Conservation (phyloP, 2,113 vertebrate species). For the Perca flavescens region DNA sequence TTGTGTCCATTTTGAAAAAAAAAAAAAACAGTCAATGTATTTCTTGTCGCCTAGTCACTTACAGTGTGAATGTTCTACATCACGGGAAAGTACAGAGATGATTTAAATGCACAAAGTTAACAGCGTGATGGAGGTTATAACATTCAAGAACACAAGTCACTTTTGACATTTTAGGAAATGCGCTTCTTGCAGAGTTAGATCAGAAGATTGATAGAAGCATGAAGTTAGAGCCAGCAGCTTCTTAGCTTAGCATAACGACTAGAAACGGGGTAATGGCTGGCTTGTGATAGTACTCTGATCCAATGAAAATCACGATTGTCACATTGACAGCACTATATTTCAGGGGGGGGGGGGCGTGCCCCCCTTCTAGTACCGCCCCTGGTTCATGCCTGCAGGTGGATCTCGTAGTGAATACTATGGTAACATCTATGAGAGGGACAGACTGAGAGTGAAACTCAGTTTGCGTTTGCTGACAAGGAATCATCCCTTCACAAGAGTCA, state of each 20-base stretch:
- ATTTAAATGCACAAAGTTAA: conserved; percentile 39
- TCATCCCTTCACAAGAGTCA: too few species aligned
- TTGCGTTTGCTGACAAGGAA: too few species aligned
- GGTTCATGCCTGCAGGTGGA: too few species aligned
- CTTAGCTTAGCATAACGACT: conserved; percentile 15
- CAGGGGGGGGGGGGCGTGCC: too few species aligned
- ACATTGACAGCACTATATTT: too few species aligned
- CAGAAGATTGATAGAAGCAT: not conserved
- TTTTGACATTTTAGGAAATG: conserved; percentile 25
- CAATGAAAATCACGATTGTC: too few species aligned
- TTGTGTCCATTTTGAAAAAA: conserved; percentile 62
- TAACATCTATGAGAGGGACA: not conserved
- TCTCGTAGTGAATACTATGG: too few species aligned
- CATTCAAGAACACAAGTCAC: conserved; percentile 8
- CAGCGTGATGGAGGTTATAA: conserved; percentile 7
- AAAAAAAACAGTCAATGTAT: conserved; percentile 39
- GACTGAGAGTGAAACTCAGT: too few species aligned
- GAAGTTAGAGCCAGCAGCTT: not conserved
- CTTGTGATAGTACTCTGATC: too few species aligned
- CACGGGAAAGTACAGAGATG: conserved; percentile 32
- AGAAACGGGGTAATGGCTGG: not conserved
- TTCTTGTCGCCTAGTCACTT: conserved; percentile 50
- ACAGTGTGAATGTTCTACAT: conserved; percentile 44
- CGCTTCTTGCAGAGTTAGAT: not conserved
- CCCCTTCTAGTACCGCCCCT: too few species aligned